Evolutionary conservation across 2,797 vertebrate species (phyloP).

Genomic region (Iguana delicatissima): DNA sequence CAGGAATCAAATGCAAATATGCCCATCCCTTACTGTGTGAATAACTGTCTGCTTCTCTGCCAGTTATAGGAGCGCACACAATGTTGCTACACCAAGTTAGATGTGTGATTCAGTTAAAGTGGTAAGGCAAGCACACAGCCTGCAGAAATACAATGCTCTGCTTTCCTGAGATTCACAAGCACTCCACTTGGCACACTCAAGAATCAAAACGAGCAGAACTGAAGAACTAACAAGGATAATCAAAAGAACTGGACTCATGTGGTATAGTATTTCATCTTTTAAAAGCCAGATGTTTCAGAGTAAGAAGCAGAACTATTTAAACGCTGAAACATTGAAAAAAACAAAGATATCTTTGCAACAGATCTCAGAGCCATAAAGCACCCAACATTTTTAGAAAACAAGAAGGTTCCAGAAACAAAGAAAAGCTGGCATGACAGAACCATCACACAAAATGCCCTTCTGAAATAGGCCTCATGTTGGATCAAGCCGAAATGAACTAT

Average conservation of each 20-base stretch:
- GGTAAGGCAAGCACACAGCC: neutral
- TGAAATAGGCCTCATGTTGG: neutral
- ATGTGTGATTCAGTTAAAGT: neutral
- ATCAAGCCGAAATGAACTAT: neutral
- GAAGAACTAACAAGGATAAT: neutral
- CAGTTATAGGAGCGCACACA: neutral
- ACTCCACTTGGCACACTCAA: neutral
- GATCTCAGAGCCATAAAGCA: neutral
- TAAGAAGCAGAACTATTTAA: neutral
- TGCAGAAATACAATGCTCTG: neutral
- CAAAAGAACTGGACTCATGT: neutral
- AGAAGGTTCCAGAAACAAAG: too few species aligned
- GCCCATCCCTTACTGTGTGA: neutral
- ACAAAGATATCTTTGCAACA: neutral
- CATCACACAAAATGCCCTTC: too few species aligned
- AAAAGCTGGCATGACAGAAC: too few species aligned
- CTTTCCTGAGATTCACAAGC: neutral
- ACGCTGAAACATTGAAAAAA: neutral
- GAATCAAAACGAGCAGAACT: neutral
- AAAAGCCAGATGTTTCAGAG: neutral
- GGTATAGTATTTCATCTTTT: neutral
- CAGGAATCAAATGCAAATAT: neutral
- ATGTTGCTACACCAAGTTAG: neutral
- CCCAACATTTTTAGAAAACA: too few species aligned
- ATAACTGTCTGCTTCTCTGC: neutral